A percentile compares a stretch with the other conserved stretches of the same genome.
Evolutionary conservation across 1,140 invertebrate species (phyloP).

Genomic region (Microplitis mediator): DNA sequence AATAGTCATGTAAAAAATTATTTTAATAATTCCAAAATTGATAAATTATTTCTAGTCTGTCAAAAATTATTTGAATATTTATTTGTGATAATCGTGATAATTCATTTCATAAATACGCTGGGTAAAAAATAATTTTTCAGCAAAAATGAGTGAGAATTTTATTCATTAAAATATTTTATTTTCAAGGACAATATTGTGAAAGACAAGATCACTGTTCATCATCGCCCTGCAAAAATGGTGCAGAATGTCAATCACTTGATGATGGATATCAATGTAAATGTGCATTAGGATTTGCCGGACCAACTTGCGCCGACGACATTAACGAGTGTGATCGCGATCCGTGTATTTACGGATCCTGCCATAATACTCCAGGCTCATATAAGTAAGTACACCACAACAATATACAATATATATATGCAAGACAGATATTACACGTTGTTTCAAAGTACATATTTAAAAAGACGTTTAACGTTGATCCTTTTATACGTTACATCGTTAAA

Average conservation of each 20-base stretch:
- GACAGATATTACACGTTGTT: no score
- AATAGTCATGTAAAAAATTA: no score
- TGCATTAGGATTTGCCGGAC: slow-evolving; percentile 85
- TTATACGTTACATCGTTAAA: no score
- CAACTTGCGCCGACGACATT: slow-evolving; percentile 85
- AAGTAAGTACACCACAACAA: slow-evolving; percentile 69
- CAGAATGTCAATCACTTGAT: slow-evolving; percentile 76
- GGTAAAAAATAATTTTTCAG: background rate
- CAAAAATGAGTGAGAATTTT: no score
- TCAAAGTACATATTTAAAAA: no score
- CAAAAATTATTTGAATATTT: no score
- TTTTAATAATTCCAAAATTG: no score
- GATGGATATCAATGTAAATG: slow-evolving; percentile 82
- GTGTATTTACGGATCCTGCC: slow-evolving; percentile 81
- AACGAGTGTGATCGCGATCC: slow-evolving; percentile 83
- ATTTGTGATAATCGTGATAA: background rate
- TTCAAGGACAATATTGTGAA: slow-evolving; percentile 83
- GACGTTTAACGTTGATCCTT: no score
- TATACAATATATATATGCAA: background rate
- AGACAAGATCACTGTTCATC: slow-evolving; percentile 87
- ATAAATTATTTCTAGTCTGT: no score
- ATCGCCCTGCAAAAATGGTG: slow-evolving; percentile 85
- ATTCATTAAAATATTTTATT: slow-evolving; percentile 34
- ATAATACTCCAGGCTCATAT: slow-evolving; percentile 89
- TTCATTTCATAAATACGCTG: background rate